Conservation (phyloP, 2,797 vertebrate genomes). For the Pterois miles region DNA sequence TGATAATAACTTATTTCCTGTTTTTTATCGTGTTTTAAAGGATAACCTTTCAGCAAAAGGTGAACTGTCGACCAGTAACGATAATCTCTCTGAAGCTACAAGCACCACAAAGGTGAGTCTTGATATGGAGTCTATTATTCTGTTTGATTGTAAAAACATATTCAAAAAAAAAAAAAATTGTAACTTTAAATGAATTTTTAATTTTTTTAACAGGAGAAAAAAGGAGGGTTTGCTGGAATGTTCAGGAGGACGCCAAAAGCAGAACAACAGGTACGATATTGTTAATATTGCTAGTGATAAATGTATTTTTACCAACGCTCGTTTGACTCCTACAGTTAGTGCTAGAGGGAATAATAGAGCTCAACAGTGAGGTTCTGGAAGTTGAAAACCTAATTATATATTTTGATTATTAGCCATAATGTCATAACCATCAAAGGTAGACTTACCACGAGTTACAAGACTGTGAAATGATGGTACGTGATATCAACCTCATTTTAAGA, state of each 20-base stretch:
- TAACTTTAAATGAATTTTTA: fast-evolving
- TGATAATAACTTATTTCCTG: background rate
- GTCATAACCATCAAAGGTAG: too few species aligned
- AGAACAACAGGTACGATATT: conserved; percentile 59
- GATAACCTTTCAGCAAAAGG: conserved; percentile 4
- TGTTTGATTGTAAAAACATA: background rate
- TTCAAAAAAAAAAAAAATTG: too few species aligned
- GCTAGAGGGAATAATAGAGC: background rate
- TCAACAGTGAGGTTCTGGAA: too few species aligned
- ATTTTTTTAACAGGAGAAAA: conserved; percentile 54
- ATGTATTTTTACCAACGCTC: background rate
- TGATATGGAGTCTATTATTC: background rate
- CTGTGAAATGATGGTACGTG: too few species aligned
- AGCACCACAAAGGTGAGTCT: conserved; percentile 49
- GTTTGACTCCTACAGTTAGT: background rate
- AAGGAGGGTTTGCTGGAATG: conserved; percentile 46
- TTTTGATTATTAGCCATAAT: too few species aligned
- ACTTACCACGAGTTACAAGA: too few species aligned
- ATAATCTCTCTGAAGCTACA: conserved; percentile 40
- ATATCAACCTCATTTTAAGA: too few species aligned
- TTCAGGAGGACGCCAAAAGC: conserved; percentile 65
- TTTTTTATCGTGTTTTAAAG: conserved; percentile 29
- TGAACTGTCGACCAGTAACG: conserved; percentile 28
- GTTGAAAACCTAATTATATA: too few species aligned
- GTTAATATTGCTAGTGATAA: too few species aligned